Evolutionary conservation across 1,140 invertebrate species (phyloP), one percentile per base, ranked within the genome.

Genomic region (Drosophila pandora): DNA sequence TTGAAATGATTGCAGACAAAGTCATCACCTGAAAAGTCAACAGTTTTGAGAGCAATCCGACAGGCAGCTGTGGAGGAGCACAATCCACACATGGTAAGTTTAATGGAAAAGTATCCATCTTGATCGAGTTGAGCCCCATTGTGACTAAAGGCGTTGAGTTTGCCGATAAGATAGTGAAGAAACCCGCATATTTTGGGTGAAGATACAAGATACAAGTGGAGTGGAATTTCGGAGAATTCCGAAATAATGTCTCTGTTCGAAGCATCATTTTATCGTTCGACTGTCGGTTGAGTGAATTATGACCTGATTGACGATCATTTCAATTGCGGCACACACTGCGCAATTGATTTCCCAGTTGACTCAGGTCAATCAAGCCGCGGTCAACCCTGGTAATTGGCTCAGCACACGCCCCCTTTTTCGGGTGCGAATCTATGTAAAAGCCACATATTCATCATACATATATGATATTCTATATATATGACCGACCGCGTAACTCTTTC

Each of bases 281-380:
- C 13, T n/a, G n/a, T 43, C 12, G 13, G n/a, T 50, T 32, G 50
- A 17, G 41, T 57, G 60, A 62, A 62, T 62, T 62, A 62, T 12
- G 54, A 8, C n/a, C 54, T 63, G 65, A 70, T 70, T 57, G 67
- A 70, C 57, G 64, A 70, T 70, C 67, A 41, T 25, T 69, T 49
- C 67, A 70, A 70, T 70, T 70, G 67, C 43, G 39, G 39, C 65
- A 69, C 67, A 52, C 64, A 69, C 52, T 13, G 41, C 67, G 63
- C 52, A 70, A 69, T 70, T 70, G 32, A 57, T 70, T 48, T 69
- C 45, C 64, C 52, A 70, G 64, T 70, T 70, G 67, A 70, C 65
- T 68, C n/a, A 43, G 50, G 68, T 69, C 65, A 69, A 69, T 70
- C 50, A 57, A 37, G 65, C 49, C 13, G 32, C 49, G 32, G 8